These are phyloP conservation scores for Diarsia dahlii DNA, from an alignment of 2,888 invertebrate genomes.

Conservation along the genomic window DNA sequence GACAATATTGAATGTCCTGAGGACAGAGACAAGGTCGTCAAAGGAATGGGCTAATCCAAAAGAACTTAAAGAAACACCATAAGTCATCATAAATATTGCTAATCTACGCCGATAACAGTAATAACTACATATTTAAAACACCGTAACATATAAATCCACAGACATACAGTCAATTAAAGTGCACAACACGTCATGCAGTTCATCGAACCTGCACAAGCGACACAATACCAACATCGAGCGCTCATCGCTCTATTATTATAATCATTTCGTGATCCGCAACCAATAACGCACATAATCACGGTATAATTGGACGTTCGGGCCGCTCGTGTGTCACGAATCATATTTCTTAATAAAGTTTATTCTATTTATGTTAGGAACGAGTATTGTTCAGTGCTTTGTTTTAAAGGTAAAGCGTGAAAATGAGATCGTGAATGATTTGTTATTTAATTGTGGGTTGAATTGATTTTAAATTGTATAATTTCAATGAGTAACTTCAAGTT, in stretches of 20 bases:
- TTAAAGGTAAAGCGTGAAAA: neutral
- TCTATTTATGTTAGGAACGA: constrained; percentile 16
- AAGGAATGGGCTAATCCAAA: no score
- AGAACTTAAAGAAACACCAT: neutral
- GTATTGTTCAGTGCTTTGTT: constrained; percentile 25
- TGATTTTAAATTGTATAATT: constrained; percentile 8
- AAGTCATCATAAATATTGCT: neutral
- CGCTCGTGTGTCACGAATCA: constrained; percentile 68
- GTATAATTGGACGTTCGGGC: constrained; percentile 44
- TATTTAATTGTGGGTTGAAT: neutral
- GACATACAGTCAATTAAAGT: constrained; percentile 42
- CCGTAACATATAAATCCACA: neutral
- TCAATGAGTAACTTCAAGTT: neutral
- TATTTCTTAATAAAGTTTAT: constrained; percentile 33
- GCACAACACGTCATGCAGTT: constrained; percentile 48
- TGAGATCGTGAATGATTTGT: neutral
- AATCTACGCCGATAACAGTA: neutral
- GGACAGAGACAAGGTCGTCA: no score
- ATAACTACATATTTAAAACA: neutral
- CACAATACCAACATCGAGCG: constrained; percentile 25
- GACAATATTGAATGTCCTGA: no score
- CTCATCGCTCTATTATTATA: constrained; percentile 56
- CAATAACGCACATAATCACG: constrained; percentile 63
- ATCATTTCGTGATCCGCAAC: constrained; percentile 63
- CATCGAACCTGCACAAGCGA: constrained; percentile 45